Percentiles rank a stretch among this genome's conserved stretches.
Evolutionary conservation across 2,797 vertebrate genomes (phyloP).

Genomic region (Crenichthys baileyi): DNA sequence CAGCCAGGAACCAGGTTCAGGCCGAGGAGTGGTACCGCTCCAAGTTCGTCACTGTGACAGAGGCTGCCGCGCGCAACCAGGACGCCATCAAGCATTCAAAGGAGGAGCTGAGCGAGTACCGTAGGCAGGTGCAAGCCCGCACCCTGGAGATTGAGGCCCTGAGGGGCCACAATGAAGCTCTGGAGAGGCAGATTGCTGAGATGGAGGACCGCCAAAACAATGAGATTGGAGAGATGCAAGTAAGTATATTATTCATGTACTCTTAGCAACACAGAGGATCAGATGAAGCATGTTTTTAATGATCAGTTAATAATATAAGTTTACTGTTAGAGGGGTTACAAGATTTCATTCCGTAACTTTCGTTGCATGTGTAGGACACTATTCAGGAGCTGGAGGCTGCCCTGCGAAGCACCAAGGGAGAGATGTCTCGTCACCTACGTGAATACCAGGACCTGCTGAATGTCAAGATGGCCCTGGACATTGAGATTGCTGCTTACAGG

Average conservation of each 20-base stretch:
- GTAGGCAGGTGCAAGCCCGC: conserved; percentile 84
- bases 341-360: conserved; percentile 14
- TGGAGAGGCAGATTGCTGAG: conserved; percentile 85
- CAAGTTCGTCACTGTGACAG: conserved; percentile 81
- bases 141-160: conserved; percentile 85
- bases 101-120: conserved; percentile 86
- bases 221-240: conserved; percentile 84
- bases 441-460: conserved; percentile 88
- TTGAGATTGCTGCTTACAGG: conserved; percentile 88
- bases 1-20: conserved; percentile 82
- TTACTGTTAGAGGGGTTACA: not conserved
- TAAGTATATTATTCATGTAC: conserved; percentile 33
- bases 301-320: not conserved
- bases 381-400: conserved; percentile 82
- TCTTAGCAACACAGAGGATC: not conserved
- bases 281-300: not conserved
- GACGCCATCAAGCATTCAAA: conserved; percentile 83
- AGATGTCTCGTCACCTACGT: conserved; percentile 85
- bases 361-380: conserved; percentile 72
- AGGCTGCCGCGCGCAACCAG: conserved; percentile 80
- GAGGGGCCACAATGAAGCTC: conserved; percentile 82
- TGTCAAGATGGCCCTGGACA: conserved; percentile 87
- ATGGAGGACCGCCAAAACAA: conserved; percentile 83
- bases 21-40: conserved; percentile 87
- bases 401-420: conserved; percentile 82